Evolutionary conservation across 2,113 vertebrate genomes (phyloP).

Genomic region (Anthoscopus minutus): DNA sequence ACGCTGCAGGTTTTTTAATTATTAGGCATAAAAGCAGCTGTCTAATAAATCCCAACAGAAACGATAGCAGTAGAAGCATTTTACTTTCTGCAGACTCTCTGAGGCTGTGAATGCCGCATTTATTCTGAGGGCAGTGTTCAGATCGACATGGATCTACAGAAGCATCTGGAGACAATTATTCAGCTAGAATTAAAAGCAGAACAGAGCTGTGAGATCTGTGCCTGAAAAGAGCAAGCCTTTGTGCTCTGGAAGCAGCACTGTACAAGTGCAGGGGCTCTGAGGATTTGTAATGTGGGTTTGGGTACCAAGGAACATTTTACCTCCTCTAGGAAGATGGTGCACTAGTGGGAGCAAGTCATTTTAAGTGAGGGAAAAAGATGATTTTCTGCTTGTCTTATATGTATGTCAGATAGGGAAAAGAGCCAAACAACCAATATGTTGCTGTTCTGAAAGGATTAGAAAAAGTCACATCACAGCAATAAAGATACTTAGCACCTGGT

Average conservation of each 20-base stretch:
- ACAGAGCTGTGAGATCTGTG: background rate
- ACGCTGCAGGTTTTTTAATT: background rate
- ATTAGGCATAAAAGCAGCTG: conserved; percentile 20
- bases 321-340: background rate
- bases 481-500: background rate
- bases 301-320: background rate
- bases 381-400: background rate
- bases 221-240: background rate
- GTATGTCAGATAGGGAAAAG: background rate
- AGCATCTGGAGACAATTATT: conserved; percentile 26
- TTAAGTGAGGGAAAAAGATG: background rate
- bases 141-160: background rate
- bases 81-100: background rate
- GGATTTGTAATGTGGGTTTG: background rate
- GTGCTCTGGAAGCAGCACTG: background rate
- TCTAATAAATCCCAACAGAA: conserved; percentile 22
- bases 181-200: background rate
- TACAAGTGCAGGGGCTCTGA: background rate
- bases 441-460: background rate
- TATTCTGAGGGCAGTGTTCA: background rate
- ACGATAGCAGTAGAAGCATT: background rate
- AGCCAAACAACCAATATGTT: conserved; percentile 4
- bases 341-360: background rate
- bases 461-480: background rate
- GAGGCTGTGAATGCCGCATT: background rate